A percentile compares a stretch with the other conserved stretches of the same genome.
Conservation (phyloP, 2,888 invertebrate genomes). For the Ornithoptera priamus region DNA sequence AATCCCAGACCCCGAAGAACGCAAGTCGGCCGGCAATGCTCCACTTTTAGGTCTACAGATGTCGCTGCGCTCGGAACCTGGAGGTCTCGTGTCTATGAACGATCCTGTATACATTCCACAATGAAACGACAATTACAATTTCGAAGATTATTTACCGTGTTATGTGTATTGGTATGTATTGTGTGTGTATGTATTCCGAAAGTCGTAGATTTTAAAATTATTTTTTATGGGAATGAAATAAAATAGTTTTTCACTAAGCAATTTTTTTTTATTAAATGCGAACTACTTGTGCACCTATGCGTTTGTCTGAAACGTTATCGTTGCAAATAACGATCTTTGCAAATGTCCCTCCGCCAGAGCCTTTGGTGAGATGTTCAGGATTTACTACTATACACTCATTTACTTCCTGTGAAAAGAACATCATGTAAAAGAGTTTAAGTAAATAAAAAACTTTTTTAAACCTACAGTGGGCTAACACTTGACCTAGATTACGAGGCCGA, state of each 20-base stretch:
- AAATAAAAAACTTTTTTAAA: too few relatives aligned
- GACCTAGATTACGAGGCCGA: too few relatives aligned
- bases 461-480: too few relatives aligned
- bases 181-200: not conserved
- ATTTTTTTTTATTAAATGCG: constrained; percentile 52
- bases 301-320: constrained; percentile 40
- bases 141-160: not conserved
- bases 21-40: constrained; percentile 49
- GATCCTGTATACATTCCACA: constrained; percentile 62
- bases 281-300: constrained; percentile 63
- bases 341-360: constrained; percentile 87
- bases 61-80: constrained; percentile 60
- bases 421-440: not conserved
- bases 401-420: constrained; percentile 79
- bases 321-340: constrained; percentile 82
- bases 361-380: constrained; percentile 90
- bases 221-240: not conserved
- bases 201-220: too few relatives aligned
- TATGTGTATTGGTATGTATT: too few relatives aligned
- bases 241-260: constrained; percentile 9
- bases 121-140: constrained; percentile 2
- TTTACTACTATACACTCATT: constrained; percentile 90
- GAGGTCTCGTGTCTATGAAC: constrained; percentile 49
- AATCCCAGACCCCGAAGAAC: constrained; percentile 45
- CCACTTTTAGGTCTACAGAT: constrained; percentile 68